phyloP scores from a whole-genome alignment of 2,888 invertebrate species.

The Euzophera pinguis region DNA sequence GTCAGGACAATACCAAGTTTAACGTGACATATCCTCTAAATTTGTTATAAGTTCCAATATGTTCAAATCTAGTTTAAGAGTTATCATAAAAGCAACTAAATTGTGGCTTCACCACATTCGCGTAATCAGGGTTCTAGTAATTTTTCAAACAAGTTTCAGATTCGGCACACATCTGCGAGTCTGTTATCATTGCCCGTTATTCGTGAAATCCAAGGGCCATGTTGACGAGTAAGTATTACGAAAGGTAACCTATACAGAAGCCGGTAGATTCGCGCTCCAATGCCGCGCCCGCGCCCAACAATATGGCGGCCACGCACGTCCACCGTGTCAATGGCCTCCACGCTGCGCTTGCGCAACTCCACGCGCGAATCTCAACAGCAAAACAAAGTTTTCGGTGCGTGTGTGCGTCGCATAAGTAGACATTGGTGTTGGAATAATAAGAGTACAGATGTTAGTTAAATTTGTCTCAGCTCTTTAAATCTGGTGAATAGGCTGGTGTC shows the following conservation, averaged over 20 bases:
- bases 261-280: conserved; percentile 67
- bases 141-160: background rate
- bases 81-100: too few relatives aligned
- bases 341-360: conserved; percentile 73
- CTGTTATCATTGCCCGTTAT: conserved; percentile 16
- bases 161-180: background rate
- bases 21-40: too few relatives aligned
- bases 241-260: conserved; percentile 65
- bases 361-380: conserved; percentile 78
- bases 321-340: conserved; percentile 75
- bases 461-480: background rate
- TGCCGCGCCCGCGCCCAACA: conserved; percentile 48
- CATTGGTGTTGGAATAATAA: background rate
- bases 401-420: conserved; percentile 36
- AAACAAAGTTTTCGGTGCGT: conserved; percentile 63
- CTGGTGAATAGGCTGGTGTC: background rate
- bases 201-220: conserved; percentile 21
- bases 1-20: too few relatives aligned
- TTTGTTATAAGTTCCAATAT: too few relatives aligned
- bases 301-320: conserved; percentile 58
- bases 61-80: too few relatives aligned
- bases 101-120: too few relatives aligned
- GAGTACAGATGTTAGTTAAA: background rate
- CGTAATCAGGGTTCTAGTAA: too few relatives aligned
- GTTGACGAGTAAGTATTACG: conserved; percentile 38